phyloP scores from a whole-genome alignment of 2,888 invertebrate species.

The Yponomeuta plumbellus region DNA sequence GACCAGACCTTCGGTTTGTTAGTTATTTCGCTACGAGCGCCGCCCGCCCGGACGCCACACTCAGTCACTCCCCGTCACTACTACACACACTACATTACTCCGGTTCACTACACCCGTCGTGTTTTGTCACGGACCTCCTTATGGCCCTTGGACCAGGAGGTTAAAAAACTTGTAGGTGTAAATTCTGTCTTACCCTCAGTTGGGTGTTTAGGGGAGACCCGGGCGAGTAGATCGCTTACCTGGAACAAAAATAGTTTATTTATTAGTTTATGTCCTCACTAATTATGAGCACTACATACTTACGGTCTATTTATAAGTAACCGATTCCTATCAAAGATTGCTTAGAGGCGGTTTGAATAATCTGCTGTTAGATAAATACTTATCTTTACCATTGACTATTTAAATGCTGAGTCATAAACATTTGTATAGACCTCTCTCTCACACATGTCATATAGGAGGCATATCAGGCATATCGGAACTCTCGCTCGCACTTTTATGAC shows the following conservation, averaged over 20 bases:
- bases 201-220: background rate
- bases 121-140: conserved; percentile 6
- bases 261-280: too few relatives aligned
- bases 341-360: too few relatives aligned
- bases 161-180: background rate
- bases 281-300: too few relatives aligned
- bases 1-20: background rate
- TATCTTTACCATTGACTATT: too few relatives aligned
- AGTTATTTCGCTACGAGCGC: background rate
- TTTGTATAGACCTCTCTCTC: too few relatives aligned
- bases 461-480: too few relatives aligned
- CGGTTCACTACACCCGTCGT: conserved; percentile 1
- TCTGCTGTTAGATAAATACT: too few relatives aligned
- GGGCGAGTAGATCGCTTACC: background rate
- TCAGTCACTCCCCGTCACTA: conserved; percentile 28
- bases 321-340: too few relatives aligned
- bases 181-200: background rate
- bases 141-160: background rate
- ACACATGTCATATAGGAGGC: too few relatives aligned
- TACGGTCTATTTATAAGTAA: too few relatives aligned
- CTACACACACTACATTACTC: conserved; percentile 18
- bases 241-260: background rate
- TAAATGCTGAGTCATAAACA: too few relatives aligned
- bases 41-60: conserved; percentile 21
- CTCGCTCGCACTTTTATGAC: too few relatives aligned